Percentiles rank a stretch among this genome's conserved stretches.
Evolutionary conservation across 2,113 vertebrate genomes (phyloP).

Genomic region (Elanus axillaris): DNA sequence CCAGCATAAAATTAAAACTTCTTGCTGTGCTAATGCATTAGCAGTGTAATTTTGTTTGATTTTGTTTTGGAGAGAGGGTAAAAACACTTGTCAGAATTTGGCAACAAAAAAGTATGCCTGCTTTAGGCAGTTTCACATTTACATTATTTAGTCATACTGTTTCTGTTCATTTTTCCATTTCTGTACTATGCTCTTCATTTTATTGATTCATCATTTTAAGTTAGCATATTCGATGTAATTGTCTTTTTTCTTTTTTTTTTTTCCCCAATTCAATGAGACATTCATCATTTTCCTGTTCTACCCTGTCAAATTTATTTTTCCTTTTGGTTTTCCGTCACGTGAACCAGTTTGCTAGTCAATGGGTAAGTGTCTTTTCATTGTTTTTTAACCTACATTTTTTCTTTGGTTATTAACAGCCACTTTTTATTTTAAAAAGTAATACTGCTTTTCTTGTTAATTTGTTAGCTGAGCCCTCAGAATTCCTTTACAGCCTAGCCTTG

Average conservation of each 20-base stretch:
- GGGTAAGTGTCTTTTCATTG: conserved; percentile 84
- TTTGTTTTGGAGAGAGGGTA: background rate
- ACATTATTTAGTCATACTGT: background rate
- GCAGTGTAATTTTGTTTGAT: background rate
- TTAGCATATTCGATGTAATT: conserved; percentile 28
- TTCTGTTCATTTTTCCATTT: conserved; percentile 23
- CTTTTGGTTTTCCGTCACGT: conserved; percentile 71
- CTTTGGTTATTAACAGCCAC: background rate
- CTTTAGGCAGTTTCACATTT: background rate
- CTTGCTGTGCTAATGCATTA: background rate
- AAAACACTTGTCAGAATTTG: background rate
- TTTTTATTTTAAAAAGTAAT: background rate
- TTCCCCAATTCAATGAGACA: conserved; percentile 50
- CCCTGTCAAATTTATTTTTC: conserved; percentile 62
- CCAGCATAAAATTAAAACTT: background rate
- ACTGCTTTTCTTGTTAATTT: background rate
- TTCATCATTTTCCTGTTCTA: conserved; percentile 68
- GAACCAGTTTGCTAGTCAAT: conserved; percentile 86
- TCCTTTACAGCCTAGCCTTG: background rate
- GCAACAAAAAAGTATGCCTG: background rate
- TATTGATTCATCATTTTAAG: conserved; percentile 3
- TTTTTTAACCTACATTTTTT: background rate
- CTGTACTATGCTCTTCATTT: background rate
- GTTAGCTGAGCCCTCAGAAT: background rate
- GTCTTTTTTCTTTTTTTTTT: conserved; percentile 20